These are phyloP conservation scores for Decapterus maruadsi DNA, from an alignment of 2,797 vertebrate genomes.

Conservation along the genomic window DNA sequence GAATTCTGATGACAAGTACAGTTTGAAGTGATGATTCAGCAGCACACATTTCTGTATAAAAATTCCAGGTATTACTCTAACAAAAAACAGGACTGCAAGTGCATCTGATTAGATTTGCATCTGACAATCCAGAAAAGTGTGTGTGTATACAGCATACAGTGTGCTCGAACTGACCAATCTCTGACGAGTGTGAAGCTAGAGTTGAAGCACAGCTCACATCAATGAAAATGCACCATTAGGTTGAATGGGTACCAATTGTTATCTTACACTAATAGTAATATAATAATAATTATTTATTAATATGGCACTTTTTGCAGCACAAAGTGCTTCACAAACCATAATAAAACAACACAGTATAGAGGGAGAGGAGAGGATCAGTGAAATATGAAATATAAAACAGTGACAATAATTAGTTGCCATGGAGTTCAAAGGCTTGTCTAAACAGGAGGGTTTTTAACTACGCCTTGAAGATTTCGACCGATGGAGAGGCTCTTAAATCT, in stretches of 20 bases:
- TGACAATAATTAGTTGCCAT: no score
- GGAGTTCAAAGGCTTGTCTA: no score
- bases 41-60: neutral
- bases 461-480: no score
- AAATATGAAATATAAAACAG: no score
- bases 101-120: neutral
- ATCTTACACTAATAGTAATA: no score
- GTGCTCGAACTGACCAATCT: neutral
- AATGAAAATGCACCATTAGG: neutral
- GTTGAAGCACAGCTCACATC: neutral
- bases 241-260: neutral
- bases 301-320: no score
- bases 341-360: no score
- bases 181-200: neutral
- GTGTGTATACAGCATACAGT: neutral
- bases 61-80: neutral
- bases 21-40: conserved; percentile 15
- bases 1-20: neutral
- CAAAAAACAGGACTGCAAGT: neutral
- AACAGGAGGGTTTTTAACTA: no score
- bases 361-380: no score
- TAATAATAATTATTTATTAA: no score
- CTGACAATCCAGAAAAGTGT: neutral
- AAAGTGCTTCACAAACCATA: no score
- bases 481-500: no score